Evolutionary conservation across 2,113 vertebrate species (phyloP).

Genomic region (Empidonax traillii): DNA sequence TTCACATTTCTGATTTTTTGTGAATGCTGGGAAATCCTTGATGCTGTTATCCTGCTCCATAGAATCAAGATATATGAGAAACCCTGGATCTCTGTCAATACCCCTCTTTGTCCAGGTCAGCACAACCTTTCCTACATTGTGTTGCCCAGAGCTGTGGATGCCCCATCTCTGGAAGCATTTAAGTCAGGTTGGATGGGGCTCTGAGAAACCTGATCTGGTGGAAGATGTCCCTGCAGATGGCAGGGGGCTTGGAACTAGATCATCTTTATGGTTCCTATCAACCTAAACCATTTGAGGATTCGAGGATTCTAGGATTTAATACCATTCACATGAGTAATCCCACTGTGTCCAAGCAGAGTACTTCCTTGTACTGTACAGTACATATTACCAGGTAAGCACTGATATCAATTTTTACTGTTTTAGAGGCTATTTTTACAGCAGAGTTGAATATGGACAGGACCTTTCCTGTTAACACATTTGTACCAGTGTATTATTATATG

Average conservation of each 20-base stretch:
- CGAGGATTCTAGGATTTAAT: not conserved
- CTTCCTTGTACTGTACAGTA: not conserved
- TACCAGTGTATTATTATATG: not conserved
- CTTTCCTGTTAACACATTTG: not conserved
- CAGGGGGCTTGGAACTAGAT: not conserved
- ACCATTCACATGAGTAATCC: not conserved
- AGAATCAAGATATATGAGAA: not conserved
- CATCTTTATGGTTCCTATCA: not conserved
- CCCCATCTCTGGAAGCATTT: not conserved
- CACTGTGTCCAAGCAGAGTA: not conserved
- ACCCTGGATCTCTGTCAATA: not conserved
- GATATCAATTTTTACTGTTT: not conserved
- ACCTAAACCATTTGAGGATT: not conserved
- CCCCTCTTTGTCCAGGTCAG: not conserved
- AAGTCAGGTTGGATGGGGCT: not conserved
- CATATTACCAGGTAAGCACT: not conserved
- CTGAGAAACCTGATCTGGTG: not conserved
- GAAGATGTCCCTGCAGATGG: not conserved
- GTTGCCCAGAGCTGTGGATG: not conserved
- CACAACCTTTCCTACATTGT: not conserved
- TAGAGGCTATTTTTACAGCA: not conserved
- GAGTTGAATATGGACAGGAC: not conserved
- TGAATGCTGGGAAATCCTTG: not conserved
- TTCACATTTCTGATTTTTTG: not conserved
- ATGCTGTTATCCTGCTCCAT: not conserved